phyloP scores from a whole-genome alignment of 2,113 vertebrate genomes.

The Corythornis vintsioides region DNA sequence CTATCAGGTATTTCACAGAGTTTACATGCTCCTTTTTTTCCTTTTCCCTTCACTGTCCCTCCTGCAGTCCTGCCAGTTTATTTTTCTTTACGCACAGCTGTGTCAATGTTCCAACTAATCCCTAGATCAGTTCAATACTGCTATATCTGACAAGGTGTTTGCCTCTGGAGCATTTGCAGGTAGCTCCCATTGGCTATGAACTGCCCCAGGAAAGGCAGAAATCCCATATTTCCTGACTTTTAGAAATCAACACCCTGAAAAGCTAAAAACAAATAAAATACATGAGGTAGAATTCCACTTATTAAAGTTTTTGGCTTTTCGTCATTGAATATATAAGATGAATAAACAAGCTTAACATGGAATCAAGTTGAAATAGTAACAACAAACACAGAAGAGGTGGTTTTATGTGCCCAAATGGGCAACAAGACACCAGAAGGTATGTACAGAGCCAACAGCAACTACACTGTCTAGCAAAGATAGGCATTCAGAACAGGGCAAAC shows the following conservation, averaged over 20 bases:
- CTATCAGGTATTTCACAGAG: not conserved
- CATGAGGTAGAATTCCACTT: not conserved
- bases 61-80: not conserved
- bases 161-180: not conserved
- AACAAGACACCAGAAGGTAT: slow-evolving; percentile 7
- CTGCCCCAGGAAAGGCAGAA: not conserved
- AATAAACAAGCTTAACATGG: slow-evolving; percentile 24
- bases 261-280: not conserved
- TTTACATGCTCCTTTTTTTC: not conserved
- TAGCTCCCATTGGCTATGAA: not conserved
- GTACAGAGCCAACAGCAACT: not conserved
- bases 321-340: not conserved
- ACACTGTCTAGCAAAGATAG: slow-evolving; percentile 20
- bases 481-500: not conserved
- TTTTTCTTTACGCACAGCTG: not conserved
- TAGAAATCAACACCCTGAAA: not conserved
- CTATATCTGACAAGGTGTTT: slow-evolving; percentile 13
- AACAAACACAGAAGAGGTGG: slow-evolving; percentile 11
- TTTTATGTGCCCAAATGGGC: not conserved
- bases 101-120: not conserved
- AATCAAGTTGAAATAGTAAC: slow-evolving; percentile 25
- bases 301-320: slow-evolving; percentile 14
- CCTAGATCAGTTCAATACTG: not conserved
- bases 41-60: not conserved
- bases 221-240: not conserved